A percentile compares a stretch with the other conserved stretches of the same genome.
Evolutionary conservation across 2,888 invertebrate species (phyloP).

Genomic region (Apeira syringaria): DNA sequence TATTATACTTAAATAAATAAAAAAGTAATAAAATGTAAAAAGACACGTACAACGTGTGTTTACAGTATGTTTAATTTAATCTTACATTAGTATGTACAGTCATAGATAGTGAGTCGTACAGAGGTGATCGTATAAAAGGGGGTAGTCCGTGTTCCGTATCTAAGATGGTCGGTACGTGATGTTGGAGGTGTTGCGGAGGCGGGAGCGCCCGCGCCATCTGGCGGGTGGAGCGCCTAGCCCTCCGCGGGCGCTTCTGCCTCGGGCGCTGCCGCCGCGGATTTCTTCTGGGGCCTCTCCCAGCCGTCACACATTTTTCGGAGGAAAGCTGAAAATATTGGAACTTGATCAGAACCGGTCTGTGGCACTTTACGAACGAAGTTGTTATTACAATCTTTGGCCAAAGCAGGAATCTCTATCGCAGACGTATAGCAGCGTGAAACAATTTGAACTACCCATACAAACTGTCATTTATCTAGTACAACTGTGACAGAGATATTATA

Average conservation of each 20-base stretch:
- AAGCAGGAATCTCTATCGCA: no score
- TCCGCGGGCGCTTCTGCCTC: conserved; percentile 62
- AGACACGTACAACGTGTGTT: conserved; percentile 81
- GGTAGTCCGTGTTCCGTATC: conserved; percentile 60
- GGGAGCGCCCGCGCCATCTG: conserved; percentile 32
- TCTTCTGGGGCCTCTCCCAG: conserved; percentile 52
- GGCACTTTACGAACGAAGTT: neutral
- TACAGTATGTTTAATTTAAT: conserved; percentile 78
- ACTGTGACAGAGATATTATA: no score
- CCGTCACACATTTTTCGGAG: conserved; percentile 93
- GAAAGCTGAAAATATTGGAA: conserved; percentile 86
- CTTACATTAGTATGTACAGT: conserved; percentile 81
- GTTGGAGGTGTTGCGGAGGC: conserved; percentile 40
- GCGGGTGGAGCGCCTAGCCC: conserved; percentile 43
- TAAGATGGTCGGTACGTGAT: conserved; percentile 66
- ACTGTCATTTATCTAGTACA: no score
- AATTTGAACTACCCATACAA: no score
- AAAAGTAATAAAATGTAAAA: conserved; percentile 73
- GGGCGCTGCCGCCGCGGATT: conserved; percentile 29
- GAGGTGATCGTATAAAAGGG: conserved; percentile 72
- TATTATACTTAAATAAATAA: conserved; percentile 78
- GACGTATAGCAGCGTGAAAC: no score
- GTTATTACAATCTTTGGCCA: no score
- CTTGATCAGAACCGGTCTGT: conserved; percentile 4
- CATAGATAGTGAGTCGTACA: conserved; percentile 74